These are phyloP conservation scores for Spea bombifrons DNA, from an alignment of 2,113 vertebrate species.

Conservation along the genomic window DNA sequence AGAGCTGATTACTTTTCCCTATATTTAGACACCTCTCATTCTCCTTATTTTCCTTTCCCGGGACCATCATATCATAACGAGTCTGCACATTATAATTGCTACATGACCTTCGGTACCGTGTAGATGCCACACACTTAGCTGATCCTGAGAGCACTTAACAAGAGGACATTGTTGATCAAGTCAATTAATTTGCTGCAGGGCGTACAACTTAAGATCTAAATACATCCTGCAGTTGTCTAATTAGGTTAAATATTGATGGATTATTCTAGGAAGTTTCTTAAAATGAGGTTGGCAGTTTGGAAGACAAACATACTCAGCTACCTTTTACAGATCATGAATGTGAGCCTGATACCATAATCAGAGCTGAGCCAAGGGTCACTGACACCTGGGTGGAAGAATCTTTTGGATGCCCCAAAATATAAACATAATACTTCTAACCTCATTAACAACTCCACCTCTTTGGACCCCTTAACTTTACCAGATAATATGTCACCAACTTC, in stretches of 20 bases:
- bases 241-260: constrained; percentile 6
- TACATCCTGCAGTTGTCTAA: constrained; percentile 9
- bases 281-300: neutral
- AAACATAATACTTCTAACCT: too few species aligned
- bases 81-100: constrained; percentile 7
- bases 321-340: too few species aligned
- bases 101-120: neutral
- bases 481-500: too few species aligned
- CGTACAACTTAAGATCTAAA: neutral
- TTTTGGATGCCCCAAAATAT: too few species aligned
- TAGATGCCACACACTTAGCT: neutral
- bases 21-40: too few species aligned
- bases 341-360: too few species aligned
- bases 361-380: too few species aligned
- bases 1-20: too few species aligned
- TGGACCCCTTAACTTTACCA: too few species aligned
- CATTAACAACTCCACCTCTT: too few species aligned
- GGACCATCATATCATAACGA: neutral
- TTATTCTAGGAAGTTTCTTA: neutral
- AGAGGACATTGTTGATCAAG: constrained; percentile 3
- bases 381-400: too few species aligned
- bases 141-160: neutral
- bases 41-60: too few species aligned
- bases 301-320: neutral
- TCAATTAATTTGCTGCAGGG: constrained; percentile 2